Evolutionary conservation across 1,140 invertebrate genomes (phyloP).

Genomic region (Pararge aegeria): DNA sequence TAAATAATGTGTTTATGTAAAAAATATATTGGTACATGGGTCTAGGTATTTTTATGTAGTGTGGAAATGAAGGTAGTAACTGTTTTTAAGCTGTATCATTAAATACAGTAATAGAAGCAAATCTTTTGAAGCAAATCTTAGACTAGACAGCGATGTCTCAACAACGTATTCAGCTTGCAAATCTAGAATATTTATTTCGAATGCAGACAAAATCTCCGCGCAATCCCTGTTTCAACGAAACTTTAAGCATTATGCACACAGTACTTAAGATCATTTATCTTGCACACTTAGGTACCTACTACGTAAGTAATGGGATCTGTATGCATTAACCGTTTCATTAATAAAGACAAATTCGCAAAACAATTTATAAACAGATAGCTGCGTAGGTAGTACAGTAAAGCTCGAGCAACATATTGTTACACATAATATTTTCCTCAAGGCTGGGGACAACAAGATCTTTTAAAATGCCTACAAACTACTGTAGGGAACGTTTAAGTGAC

Average conservation of each 20-base stretch:
- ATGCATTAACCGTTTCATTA: not conserved
- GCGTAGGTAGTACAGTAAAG: no score
- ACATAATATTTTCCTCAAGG: no score
- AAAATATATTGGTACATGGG: no score
- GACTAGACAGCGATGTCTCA: conserved; percentile 54
- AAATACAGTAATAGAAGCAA: conserved; percentile 15
- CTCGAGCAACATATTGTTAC: no score
- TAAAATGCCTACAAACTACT: no score
- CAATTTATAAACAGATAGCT: no score
- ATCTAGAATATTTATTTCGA: conserved; percentile 68
- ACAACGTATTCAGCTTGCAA: conserved; percentile 47
- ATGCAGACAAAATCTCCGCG: conserved; percentile 65
- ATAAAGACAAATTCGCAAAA: not conserved
- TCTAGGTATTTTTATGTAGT: no score
- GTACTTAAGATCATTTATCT: conserved; percentile 33
- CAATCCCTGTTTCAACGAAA: conserved; percentile 58
- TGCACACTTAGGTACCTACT: no score
- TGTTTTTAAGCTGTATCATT: conserved; percentile 18
- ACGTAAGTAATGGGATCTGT: not conserved
- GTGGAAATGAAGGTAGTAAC: no score
- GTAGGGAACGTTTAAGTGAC: no score
- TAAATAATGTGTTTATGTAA: no score
- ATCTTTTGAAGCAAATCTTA: conserved; percentile 38
- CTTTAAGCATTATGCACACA: conserved; percentile 53
- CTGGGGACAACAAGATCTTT: no score